Evolutionary conservation across 2,113 vertebrate species (phyloP).

Genomic region (Camelus dromedarius): DNA sequence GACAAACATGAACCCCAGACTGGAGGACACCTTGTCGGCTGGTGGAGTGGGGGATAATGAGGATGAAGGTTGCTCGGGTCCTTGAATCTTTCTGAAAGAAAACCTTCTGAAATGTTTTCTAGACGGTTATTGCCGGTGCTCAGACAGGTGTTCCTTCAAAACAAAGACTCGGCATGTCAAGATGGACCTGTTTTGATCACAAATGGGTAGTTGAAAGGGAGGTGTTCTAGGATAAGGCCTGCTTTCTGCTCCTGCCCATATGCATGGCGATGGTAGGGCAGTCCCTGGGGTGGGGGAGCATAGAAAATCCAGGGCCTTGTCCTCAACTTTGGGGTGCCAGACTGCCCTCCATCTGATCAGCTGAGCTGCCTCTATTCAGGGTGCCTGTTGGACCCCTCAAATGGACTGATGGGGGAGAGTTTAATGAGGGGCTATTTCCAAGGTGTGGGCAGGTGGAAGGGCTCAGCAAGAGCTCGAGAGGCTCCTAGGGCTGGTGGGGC

Average conservation of each 20-base stretch:
- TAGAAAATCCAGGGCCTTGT: neutral
- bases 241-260: neutral
- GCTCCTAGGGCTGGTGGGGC: neutral
- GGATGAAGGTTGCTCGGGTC: neutral
- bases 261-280: rapidly evolving
- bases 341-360: neutral
- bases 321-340: neutral
- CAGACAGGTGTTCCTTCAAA: neutral
- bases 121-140: neutral
- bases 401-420: neutral
- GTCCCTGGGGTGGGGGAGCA: rapidly evolving
- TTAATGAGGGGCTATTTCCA: rapidly evolving
- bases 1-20: no score
- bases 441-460: neutral
- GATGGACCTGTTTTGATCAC: neutral
- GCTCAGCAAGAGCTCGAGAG: neutral
- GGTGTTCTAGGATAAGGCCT: rapidly evolving
- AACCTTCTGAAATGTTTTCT: neutral
- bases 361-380: neutral
- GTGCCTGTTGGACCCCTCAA: neutral
- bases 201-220: rapidly evolving
- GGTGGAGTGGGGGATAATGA: rapidly evolving
- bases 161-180: neutral
- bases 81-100: neutral
- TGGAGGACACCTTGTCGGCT: rapidly evolving